Base-by-base conservation (phyloP, 53 echinoderm and acorn worm genomes). In the Holothuria leucospilota region DNA sequence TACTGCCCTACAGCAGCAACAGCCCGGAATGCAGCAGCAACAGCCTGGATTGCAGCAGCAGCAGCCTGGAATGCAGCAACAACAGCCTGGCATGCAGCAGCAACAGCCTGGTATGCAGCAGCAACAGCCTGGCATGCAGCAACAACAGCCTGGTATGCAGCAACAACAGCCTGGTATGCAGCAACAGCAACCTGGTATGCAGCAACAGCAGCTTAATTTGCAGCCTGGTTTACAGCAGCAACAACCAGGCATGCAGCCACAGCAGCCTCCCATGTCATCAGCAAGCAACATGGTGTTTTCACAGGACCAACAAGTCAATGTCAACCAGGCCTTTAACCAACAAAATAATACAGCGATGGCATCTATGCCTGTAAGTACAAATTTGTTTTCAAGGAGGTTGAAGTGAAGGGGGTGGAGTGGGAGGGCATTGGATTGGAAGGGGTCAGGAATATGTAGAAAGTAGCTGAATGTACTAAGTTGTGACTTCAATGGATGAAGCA, bases 191-290 rank as follows among this genome's bases (percentile, higher is more conserved):
- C 23, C 27, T 1, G 14, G 13, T 4, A 59, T 38, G 20, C 81
- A 81, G 56, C 61, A 29, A 6, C 68, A 20, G 34, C 90, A 86
- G 72, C 93, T 86, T 58, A 87, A 87, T 67, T 80, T 65, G 68
- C 91, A 93, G 68, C 4, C 67, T 26, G 66, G 66, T 65, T 88
- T 84, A 66, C 85, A 85, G 59, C 85, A 91, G 30, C 79, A 65
- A 39, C 40, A 63, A 84, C 51, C 84, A 84, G 61, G 61, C 46
- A 46, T 59, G 81, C 63, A 61, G 63, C 82, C 34, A n/a, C 63
- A 29, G 40, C 60, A 82, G 23, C 61, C 51, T 26, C 27, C 67
- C 6, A 27, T 30, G 27, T 29, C 30, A 14, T 67, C 67, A 67
- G 27, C 67, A 4, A 27, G 5, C 25, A 65, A 67, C 67, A 67